Conservation (phyloP, 2,797 vertebrate species). For the Vireo griseus region DNA sequence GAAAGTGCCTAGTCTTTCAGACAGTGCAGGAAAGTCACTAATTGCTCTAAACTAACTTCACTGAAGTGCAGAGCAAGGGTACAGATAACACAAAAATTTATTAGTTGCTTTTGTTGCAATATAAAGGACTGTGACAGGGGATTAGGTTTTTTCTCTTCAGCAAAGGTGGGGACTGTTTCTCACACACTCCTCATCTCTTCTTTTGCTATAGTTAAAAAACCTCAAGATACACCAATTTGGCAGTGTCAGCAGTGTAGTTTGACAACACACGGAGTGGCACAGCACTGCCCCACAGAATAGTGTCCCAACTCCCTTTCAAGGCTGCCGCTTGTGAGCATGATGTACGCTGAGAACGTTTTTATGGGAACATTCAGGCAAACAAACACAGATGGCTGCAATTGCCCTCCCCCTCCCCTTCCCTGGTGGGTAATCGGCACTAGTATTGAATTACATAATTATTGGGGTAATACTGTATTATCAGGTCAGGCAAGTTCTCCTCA, state of each 20-base stretch:
- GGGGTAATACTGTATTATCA: slow-evolving; percentile 29
- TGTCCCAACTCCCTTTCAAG: slow-evolving; percentile 9
- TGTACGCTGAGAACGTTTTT: slow-evolving; percentile 29
- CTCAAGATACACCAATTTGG: slow-evolving; percentile 10
- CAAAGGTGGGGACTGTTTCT: slow-evolving; percentile 6
- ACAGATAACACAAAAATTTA: slow-evolving; percentile 39
- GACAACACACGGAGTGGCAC: neutral
- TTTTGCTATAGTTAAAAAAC: slow-evolving; percentile 40
- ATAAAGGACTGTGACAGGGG: slow-evolving; percentile 29
- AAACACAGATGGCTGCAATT: slow-evolving; percentile 43
- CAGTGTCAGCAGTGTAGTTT: slow-evolving; percentile 9
- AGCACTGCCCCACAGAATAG: slow-evolving; percentile 11
- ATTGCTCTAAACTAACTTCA: slow-evolving; percentile 44
- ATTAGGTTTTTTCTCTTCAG: slow-evolving; percentile 48
- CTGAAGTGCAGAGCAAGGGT: slow-evolving; percentile 29
- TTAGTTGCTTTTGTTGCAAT: slow-evolving; percentile 38
- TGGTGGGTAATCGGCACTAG: slow-evolving; percentile 10
- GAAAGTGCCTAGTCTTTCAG: slow-evolving; percentile 34
- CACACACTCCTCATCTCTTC: neutral
- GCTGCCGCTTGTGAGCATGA: neutral
- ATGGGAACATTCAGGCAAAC: slow-evolving; percentile 37
- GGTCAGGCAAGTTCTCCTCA: slow-evolving; percentile 38
- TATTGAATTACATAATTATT: slow-evolving; percentile 1
- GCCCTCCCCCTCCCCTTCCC: neutral
- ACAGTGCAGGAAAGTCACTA: slow-evolving; percentile 14